A percentile compares a stretch with the other conserved stretches of the same genome.
phyloP scores from a whole-genome alignment of 2,888 invertebrate genomes.

The Pyrrhia umbra region DNA sequence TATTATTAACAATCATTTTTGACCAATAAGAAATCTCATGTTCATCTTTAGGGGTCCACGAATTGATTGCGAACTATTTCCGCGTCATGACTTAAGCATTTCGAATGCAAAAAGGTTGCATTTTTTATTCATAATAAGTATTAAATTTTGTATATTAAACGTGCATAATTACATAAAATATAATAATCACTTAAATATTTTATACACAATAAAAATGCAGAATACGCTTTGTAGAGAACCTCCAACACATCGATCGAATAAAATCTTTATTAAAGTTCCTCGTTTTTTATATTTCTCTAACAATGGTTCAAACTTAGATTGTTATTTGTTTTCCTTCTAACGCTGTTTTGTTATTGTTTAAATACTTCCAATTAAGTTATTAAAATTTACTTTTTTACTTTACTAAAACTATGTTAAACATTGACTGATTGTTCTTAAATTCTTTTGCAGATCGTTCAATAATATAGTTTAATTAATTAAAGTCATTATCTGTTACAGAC shows the following conservation, averaged over 20 bases:
- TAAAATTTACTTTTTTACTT: slow-evolving; percentile 49
- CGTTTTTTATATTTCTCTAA: slow-evolving; percentile 37
- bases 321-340: slow-evolving; percentile 41
- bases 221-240: slow-evolving; percentile 37
- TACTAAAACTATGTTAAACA: slow-evolving; percentile 16
- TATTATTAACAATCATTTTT: slow-evolving; percentile 63
- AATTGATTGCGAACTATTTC: slow-evolving; percentile 32
- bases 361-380: slow-evolving; percentile 50
- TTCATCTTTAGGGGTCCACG: slow-evolving; percentile 57
- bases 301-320: slow-evolving; percentile 40
- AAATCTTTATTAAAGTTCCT: slow-evolving; percentile 6
- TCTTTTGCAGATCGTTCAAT: not conserved
- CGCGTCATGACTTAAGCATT: slow-evolving; percentile 22
- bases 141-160: too few relatives aligned
- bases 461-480: not conserved
- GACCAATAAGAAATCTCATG: slow-evolving; percentile 62
- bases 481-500: slow-evolving; percentile 11
- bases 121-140: not conserved
- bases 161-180: too few relatives aligned
- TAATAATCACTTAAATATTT: slow-evolving; percentile 27
- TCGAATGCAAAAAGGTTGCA: slow-evolving; percentile 3
- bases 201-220: slow-evolving; percentile 9
- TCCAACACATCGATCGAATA: slow-evolving; percentile 3
- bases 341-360: slow-evolving; percentile 41
- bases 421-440: slow-evolving; percentile 19